Evolutionary conservation across 2,797 vertebrate genomes (phyloP).

Genomic region (Ceryle rudis): DNA sequence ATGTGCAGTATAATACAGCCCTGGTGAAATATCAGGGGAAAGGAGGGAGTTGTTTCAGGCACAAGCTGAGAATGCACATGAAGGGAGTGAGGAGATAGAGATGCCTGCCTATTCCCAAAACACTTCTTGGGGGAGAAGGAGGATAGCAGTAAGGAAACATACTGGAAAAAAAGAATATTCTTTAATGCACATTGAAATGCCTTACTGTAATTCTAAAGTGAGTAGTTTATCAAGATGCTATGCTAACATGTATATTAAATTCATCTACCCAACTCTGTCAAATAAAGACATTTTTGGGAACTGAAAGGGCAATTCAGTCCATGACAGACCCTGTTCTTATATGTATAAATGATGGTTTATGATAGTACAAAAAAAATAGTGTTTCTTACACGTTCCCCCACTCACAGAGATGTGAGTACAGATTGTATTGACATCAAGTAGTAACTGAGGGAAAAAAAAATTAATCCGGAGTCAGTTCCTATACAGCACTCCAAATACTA

Average conservation of each 20-base stretch:
- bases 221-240: neutral
- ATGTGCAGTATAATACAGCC: neutral
- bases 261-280: neutral
- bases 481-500: neutral
- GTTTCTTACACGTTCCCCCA: fast-evolving
- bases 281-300: neutral
- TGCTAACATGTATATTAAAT: neutral
- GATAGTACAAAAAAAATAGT: neutral
- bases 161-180: fast-evolving
- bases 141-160: neutral
- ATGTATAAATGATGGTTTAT: neutral
- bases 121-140: neutral
- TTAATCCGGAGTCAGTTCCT: neutral
- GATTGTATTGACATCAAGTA: neutral
- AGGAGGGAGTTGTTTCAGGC: neutral
- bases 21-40: neutral
- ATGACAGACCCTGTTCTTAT: neutral
- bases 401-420: neutral
- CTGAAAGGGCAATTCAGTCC: neutral
- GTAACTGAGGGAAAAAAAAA: neutral
- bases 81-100: neutral
- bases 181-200: neutral
- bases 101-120: neutral
- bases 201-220: neutral
- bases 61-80: fast-evolving